A percentile compares a stretch with the other conserved stretches of the same genome.
Conservation (phyloP, 2,797 vertebrate genomes). For the Pogonophryne albipinna region DNA sequence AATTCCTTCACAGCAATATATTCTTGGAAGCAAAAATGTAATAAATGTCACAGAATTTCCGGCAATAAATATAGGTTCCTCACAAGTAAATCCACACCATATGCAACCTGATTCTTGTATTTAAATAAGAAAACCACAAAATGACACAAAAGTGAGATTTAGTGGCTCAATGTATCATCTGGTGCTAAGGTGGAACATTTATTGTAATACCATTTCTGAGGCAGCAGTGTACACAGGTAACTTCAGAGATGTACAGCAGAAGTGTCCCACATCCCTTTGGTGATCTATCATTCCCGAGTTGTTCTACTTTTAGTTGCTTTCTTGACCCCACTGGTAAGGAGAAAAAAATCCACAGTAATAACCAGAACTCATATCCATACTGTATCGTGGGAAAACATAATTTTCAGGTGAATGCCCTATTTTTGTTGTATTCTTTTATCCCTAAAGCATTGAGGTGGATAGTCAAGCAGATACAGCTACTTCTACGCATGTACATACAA, state of each 20-base stretch:
- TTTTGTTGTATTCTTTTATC: constrained; percentile 47
- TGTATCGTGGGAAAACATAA: constrained; percentile 56
- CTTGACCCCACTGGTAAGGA: constrained; percentile 47
- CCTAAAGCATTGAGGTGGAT: constrained; percentile 33
- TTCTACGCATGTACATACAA: constrained; percentile 17
- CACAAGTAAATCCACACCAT: constrained; percentile 19
- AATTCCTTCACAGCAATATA: constrained; percentile 40
- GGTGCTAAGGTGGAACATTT: constrained; percentile 39
- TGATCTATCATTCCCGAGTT: constrained; percentile 78
- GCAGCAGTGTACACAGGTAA: constrained; percentile 52
- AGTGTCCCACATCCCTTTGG: constrained; percentile 66
- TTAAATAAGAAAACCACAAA: constrained; percentile 25
- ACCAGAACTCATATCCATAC: constrained; percentile 62
- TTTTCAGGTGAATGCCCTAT: constrained; percentile 54
- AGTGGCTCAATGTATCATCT: constrained; percentile 69
- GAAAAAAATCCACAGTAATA: constrained; percentile 53
- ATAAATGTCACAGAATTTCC: constrained; percentile 38
- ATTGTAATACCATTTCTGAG: constrained; percentile 62
- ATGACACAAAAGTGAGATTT: constrained; percentile 51
- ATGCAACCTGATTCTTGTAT: constrained; percentile 27
- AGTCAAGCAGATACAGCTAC: constrained; percentile 19
- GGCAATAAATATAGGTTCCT: constrained; percentile 22
- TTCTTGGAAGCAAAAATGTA: constrained; percentile 26
- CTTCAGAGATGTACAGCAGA: constrained; percentile 57
- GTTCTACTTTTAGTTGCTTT: constrained; percentile 71